Evolutionary conservation across 1,140 invertebrate species (phyloP), one percentile per base, ranked within the genome.

Genomic region (Bombus consobrinus): DNA sequence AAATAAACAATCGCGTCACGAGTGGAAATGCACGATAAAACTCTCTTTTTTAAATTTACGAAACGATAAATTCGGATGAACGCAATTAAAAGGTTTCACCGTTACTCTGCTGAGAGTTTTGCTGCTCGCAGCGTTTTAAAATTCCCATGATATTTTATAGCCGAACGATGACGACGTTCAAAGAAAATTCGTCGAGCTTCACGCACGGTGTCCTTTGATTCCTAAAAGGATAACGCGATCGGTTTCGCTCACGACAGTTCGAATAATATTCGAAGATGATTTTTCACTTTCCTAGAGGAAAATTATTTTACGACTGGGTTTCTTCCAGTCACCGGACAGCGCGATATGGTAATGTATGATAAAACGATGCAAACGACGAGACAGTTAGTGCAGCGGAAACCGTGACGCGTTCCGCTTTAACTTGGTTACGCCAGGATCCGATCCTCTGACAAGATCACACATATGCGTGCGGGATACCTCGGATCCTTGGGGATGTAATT

Each of bases 361-460:
- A 73, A 81, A 73, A 81, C 6, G 80, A 74, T 64, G 80, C 39
- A n/a, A 64, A 73, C 69, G 68, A 43, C 32, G 71, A 22, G 18
- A 25, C 81, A 47, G 22, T 43, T 53, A 68, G 62, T 34, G 39
- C n/a, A 41, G 15, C 28, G 59, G 72, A 32, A 68, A 75, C 32
- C 57, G 57, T 75, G 81, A 84, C n/a, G 66, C 82, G 75, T 84
- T 62, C 75, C 66, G 83, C 83, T 79, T 84, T 62, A 72, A 79
- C 76, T 84, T 53, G 68, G 53, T 72, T 47, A 59, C 57, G 37
- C 37, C 74, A 69, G 53, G 76, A 83, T 83, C 62, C 34, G 32
- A 79, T 79, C 76, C 53, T 62, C 37, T 13, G 83, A 37, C 75
- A 41, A 47, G 83, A 84, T 47, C 73, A 3, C 43, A n/a, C 4